Evolutionary conservation across 1,140 invertebrate genomes (phyloP).

Genomic region (Stegodyphus mimosarum): DNA sequence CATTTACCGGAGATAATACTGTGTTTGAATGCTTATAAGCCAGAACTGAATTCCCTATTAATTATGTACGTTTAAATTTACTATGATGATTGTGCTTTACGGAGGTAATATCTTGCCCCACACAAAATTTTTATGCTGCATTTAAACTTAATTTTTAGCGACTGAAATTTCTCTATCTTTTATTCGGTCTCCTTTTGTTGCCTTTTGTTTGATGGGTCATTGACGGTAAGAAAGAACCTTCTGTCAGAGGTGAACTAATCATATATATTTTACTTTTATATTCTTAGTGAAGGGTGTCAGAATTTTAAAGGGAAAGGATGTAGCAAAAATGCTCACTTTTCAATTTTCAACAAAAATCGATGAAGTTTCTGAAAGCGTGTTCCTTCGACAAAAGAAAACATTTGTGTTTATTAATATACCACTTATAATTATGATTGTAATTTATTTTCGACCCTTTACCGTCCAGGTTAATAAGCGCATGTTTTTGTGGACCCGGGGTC

Average conservation of each 20-base stretch:
- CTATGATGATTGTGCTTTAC: too few relatives aligned
- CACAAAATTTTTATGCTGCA: too few relatives aligned
- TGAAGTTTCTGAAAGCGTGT: not conserved
- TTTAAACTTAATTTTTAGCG: too few relatives aligned
- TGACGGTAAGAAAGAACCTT: too few relatives aligned
- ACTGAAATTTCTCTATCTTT: too few relatives aligned
- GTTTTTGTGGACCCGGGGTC: not conserved
- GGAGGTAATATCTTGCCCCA: too few relatives aligned
- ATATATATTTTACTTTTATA: not conserved
- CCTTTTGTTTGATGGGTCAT: too few relatives aligned
- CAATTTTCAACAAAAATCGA: not conserved
- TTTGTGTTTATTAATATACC: not conserved
- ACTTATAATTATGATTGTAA: constrained; percentile 9
- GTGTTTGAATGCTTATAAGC: too few relatives aligned
- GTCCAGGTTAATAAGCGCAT: not conserved
- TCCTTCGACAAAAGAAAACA: not conserved
- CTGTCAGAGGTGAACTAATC: not conserved
- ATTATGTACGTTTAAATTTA: too few relatives aligned
- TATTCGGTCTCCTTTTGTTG: too few relatives aligned
- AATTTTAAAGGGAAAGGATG: not conserved
- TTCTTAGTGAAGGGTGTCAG: not conserved
- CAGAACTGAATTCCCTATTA: too few relatives aligned
- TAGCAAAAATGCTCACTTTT: not conserved
- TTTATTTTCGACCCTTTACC: not conserved
- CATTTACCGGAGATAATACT: too few relatives aligned